These are phyloP conservation scores for Teinopalpus imperialis DNA, from an alignment of 2,888 invertebrate genomes.

Conservation along the genomic window DNA sequence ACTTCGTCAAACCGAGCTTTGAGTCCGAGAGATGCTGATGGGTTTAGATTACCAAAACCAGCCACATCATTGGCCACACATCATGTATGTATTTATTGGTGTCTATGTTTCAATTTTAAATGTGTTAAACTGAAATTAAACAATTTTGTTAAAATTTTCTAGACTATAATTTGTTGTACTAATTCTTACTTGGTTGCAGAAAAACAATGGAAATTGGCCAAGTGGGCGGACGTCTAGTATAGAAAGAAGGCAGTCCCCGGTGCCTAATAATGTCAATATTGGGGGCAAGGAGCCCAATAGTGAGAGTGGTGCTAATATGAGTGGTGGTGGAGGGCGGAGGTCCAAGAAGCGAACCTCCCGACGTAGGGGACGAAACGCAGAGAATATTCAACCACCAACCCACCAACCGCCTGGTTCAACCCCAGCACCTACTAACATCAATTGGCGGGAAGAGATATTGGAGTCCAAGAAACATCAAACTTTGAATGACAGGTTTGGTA, in stretches of 20 bases:
- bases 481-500: constrained; percentile 52
- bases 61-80: constrained; percentile 52
- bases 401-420: constrained; percentile 38
- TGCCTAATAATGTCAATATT: constrained; percentile 30
- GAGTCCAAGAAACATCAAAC: constrained; percentile 65
- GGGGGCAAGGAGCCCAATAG: constrained; percentile 14
- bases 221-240: constrained; percentile 55
- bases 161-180: no score
- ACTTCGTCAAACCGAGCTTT: constrained; percentile 60
- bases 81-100: constrained; percentile 55
- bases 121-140: no score
- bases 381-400: constrained; percentile 43
- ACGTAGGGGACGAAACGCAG: constrained; percentile 39
- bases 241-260: constrained; percentile 60
- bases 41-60: constrained; percentile 68
- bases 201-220: constrained; percentile 52
- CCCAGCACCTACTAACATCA: constrained; percentile 49
- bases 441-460: constrained; percentile 76
- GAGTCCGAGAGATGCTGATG: constrained; percentile 70
- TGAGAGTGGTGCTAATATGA: constrained; percentile 29
- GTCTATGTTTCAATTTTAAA: no score
- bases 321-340: constrained; percentile 32
- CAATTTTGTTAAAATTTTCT: no score
- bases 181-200: no score
- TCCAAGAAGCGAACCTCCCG: constrained; percentile 37